Evolutionary conservation across 2,113 vertebrate species (phyloP), one percentile per base, ranked within the genome.

Genomic region (Eulemur rufifrons): DNA sequence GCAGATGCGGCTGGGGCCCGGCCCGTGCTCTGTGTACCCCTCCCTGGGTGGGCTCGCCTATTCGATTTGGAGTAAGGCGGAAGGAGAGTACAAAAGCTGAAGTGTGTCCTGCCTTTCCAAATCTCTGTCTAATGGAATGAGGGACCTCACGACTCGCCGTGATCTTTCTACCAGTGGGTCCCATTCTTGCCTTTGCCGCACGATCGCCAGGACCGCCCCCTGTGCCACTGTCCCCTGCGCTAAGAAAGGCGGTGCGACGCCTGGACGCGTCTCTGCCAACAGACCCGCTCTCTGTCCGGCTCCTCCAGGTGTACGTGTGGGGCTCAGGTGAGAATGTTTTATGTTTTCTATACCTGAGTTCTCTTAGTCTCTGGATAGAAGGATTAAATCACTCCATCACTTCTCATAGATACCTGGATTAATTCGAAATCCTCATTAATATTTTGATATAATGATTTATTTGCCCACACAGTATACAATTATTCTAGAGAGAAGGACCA

Each of bases 291-390:
- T 34, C 27, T 20, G 34, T 90, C 50, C 52, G 95, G 39, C 56
- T 90, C 90, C 82, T 91, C 50, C 91, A 86, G 29, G 45, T 69
- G 68, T 68, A 81, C 23, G 61, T 93, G 29, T 61, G 86, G 94
- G 9, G 47, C 29, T 86, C 94, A 76, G 86, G 94, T 88, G 21
- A 95, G 80, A 81, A 52, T 34, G 64, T 11, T 71, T 87, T 59
- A 37, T 68, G 50, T 69, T 54, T 85, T 63, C 4, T 50, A 54
- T 50, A 29, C 14, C 20, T 77, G 52, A 6, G 50, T 83, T 77
- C 32, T 93, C 39, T 86, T 20, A 4, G n/a, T 50, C 7, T 90
- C 39, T 76, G 42, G 63, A 37, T 37, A 61, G 29, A 77, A 76
- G 7, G 13, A 47, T 54, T 68, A 34, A 86, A 56, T 59, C n/a